phyloP scores from a whole-genome alignment of 2,888 invertebrate species.

The Thecophora atra region DNA sequence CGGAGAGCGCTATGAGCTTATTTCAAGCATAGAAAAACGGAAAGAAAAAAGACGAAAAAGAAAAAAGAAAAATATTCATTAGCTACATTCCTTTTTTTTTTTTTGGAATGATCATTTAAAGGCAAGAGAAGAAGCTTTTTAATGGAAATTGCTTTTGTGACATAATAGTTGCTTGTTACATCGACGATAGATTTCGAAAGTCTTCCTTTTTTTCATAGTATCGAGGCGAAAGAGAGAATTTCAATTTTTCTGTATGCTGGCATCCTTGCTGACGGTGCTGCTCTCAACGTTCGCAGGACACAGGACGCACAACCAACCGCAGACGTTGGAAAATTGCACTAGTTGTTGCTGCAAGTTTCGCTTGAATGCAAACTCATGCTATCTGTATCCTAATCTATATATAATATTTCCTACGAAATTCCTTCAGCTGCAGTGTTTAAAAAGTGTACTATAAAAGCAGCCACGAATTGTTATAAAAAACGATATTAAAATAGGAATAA shows the following conservation, averaged over 20 bases:
- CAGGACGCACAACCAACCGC: conserved; percentile 16
- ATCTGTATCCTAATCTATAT: conserved; percentile 22
- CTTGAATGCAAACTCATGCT: conserved; percentile 21
- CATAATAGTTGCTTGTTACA: conserved; percentile 13
- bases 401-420: conserved; percentile 23
- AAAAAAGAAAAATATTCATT: conserved; percentile 4
- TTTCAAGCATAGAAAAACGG: conserved; percentile 19
- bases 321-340: conserved; percentile 26
- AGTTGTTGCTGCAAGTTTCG: conserved; percentile 26
- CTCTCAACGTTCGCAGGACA: conserved; percentile 22
- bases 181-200: background rate
- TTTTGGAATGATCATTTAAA: too few species aligned
- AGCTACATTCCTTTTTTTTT: too few species aligned
- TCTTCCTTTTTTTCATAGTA: conserved; percentile 3
- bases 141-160: conserved; percentile 11
- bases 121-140: background rate
- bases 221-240: conserved; percentile 11
- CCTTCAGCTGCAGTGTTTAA: background rate
- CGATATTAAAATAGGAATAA: background rate
- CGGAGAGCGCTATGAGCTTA: conserved; percentile 26
- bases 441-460: conserved; percentile 1
- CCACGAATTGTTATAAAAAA: background rate
- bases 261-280: conserved; percentile 39
- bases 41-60: conserved; percentile 20
- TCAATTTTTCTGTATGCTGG: conserved; percentile 44